A percentile compares a stretch with the other conserved stretches of the same genome.
These are phyloP conservation scores for Hylia prasina DNA, from an alignment of 2,113 vertebrate species.

Conservation along the genomic window DNA sequence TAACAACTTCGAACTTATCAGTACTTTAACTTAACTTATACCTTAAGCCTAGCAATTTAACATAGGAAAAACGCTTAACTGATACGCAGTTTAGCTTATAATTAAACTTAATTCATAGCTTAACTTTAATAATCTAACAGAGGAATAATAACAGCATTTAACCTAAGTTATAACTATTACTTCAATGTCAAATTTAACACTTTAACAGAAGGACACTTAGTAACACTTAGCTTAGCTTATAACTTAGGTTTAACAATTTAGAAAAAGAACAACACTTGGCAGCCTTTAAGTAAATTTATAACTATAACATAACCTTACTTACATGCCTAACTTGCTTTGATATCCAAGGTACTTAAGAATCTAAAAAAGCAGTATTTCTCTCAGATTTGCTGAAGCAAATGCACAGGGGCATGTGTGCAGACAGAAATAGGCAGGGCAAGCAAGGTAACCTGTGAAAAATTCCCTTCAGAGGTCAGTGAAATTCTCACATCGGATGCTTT, in stretches of 20 bases:
- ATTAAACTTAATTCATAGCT: background rate
- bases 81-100: accelerated
- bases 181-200: background rate
- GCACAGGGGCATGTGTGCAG: accelerated
- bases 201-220: too few relatives aligned
- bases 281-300: background rate
- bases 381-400: background rate
- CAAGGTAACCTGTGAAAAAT: background rate
- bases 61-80: background rate
- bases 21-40: background rate
- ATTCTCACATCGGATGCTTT: background rate
- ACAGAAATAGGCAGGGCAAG: background rate
- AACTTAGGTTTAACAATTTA: background rate
- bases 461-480: background rate
- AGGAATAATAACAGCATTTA: background rate
- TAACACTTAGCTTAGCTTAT: background rate
- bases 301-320: background rate
- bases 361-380: background rate
- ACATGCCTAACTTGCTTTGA: background rate
- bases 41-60: background rate
- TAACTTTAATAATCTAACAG: background rate
- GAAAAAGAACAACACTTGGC: background rate
- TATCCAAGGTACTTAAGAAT: background rate
- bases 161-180: background rate
- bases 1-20: background rate